Conservation (phyloP, 2,888 invertebrate genomes). For the Rhagophthalmus giganteus region DNA sequence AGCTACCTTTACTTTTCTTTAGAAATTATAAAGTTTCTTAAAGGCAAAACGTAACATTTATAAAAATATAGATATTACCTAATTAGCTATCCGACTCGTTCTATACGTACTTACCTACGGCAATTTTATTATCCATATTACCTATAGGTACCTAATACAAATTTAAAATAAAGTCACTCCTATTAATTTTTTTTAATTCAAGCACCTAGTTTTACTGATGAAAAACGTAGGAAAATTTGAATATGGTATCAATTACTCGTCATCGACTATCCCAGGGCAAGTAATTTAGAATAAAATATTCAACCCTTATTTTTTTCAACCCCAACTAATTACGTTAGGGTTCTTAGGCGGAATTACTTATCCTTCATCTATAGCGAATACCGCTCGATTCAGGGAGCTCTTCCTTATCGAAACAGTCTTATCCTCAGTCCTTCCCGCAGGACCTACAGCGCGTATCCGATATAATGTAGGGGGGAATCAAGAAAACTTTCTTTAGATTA, state of each 20-base stretch:
- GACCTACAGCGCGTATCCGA: constrained; percentile 40
- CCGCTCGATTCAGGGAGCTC: constrained; percentile 31
- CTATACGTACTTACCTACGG: too few species aligned
- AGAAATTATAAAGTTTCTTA: too few species aligned
- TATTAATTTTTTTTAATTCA: too few species aligned
- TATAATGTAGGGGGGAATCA: constrained; percentile 47
- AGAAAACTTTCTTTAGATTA: constrained; percentile 36
- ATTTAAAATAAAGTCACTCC: too few species aligned
- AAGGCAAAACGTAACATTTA: too few species aligned
- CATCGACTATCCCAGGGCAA: constrained; percentile 22
- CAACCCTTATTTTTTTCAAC: constrained; percentile 62
- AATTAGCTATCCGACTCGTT: too few species aligned
- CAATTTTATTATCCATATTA: too few species aligned
- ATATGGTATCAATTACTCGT: too few species aligned
- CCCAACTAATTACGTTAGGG: constrained; percentile 72
- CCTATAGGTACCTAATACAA: too few species aligned
- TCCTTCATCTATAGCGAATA: constrained; percentile 55
- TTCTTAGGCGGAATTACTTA: constrained; percentile 72
- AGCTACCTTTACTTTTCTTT: background rate
- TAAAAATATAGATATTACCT: too few species aligned
- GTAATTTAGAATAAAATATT: constrained; percentile 44
- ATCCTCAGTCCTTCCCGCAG: constrained; percentile 35
- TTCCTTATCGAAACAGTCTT: constrained; percentile 34
- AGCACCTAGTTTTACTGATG: too few species aligned
- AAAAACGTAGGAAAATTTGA: too few species aligned